A percentile compares a stretch with the other conserved stretches of the same genome.
Evolutionary conservation across 2,888 invertebrate species (phyloP).

Genomic region (Cosmia trapezina): DNA sequence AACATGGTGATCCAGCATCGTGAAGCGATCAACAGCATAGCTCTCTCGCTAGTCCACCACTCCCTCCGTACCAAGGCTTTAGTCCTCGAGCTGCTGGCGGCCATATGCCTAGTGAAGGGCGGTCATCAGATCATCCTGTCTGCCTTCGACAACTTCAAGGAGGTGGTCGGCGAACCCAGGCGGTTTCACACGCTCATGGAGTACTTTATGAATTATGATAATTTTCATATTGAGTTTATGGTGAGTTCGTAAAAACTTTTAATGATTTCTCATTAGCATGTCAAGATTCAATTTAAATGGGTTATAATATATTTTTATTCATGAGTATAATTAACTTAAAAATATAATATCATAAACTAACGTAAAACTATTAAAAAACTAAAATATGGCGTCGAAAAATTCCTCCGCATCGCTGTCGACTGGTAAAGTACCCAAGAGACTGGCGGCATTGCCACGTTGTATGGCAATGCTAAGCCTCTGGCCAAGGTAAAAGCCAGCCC

Average conservation of each 20-base stretch:
- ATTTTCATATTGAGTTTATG: constrained; percentile 99
- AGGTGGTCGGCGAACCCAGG: constrained; percentile 95
- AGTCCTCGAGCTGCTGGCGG: constrained; percentile 98
- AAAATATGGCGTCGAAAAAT: no score
- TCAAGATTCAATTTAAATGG: no score
- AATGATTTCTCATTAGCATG: no score
- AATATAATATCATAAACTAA: no score
- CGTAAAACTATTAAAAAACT: no score
- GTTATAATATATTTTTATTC: no score
- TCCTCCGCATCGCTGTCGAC: no score
- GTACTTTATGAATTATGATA: constrained; percentile 98
- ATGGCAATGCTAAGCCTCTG: no score
- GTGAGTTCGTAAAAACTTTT: constrained; percentile 86
- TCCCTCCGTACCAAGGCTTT: constrained; percentile 99
- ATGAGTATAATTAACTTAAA: no score
- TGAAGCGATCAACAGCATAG: constrained; percentile 99
- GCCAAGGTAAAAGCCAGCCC: no score
- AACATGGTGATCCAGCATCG: constrained; percentile 99
- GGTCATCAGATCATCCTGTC: constrained; percentile 99
- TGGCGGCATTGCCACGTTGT: no score
- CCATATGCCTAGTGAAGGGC: constrained; percentile 99
- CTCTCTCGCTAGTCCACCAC: constrained; percentile 98
- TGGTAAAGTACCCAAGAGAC: no score
- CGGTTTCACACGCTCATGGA: constrained; percentile 99
- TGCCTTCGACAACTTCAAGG: constrained; percentile 99